A percentile compares a stretch with the other conserved stretches of the same genome.
Evolutionary conservation across 2,888 invertebrate species (phyloP).

Genomic region (Drosophila multiciliata): DNA sequence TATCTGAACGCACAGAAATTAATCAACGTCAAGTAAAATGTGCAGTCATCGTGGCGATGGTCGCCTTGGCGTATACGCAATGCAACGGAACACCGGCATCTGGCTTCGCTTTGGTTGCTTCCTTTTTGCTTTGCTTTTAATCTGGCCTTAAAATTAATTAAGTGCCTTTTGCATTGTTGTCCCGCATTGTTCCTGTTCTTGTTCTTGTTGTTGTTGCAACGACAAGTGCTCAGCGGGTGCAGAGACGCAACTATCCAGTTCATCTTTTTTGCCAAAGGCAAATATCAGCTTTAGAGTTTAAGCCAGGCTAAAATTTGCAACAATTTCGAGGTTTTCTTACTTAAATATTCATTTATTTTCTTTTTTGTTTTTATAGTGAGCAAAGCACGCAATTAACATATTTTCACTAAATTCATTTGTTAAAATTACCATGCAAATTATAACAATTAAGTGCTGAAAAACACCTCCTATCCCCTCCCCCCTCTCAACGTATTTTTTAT

Average conservation of each 20-base stretch:
- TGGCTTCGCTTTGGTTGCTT: constrained; percentile 5
- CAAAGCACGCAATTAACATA: constrained; percentile 62
- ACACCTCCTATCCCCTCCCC: background rate
- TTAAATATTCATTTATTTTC: constrained; percentile 33
- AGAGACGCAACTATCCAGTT: constrained; percentile 16
- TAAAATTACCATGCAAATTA: constrained; percentile 61
- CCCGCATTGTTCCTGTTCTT: background rate
- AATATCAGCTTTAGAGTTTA: background rate
- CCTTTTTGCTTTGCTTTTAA: constrained; percentile 45
- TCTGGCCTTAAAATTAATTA: constrained; percentile 73
- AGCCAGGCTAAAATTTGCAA: background rate
- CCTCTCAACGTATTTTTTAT: background rate
- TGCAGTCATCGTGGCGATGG: constrained; percentile 33
- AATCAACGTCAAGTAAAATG: constrained; percentile 63
- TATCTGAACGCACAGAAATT: constrained; percentile 50
- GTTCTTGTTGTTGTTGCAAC: constrained; percentile 19
- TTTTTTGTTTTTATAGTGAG: background rate
- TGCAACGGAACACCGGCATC: constrained; percentile 18
- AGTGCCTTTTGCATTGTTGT: constrained; percentile 37
- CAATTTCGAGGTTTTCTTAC: background rate
- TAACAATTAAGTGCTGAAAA: constrained; percentile 58
- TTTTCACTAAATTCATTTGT: constrained; percentile 55
- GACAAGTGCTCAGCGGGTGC: constrained; percentile 24
- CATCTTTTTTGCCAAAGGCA: constrained; percentile 21
- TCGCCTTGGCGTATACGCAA: constrained; percentile 60